Conservation (phyloP, 2,888 invertebrate genomes). For the Cenopis cana region DNA sequence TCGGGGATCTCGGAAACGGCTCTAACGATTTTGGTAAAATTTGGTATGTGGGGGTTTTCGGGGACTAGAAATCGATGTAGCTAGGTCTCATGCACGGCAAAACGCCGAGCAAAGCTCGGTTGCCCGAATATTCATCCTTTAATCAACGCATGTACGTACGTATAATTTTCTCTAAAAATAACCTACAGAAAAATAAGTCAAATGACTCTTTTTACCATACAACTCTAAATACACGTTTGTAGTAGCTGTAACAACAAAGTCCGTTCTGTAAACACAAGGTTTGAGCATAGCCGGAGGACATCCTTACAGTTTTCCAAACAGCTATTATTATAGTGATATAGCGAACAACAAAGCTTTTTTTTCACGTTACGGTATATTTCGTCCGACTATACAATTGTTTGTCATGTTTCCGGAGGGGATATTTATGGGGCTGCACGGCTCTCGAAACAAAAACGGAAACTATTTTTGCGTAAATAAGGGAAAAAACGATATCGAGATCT, state of each 20-base stretch:
- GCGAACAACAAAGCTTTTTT: slow-evolving; percentile 47
- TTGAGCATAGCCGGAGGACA: slow-evolving; percentile 25
- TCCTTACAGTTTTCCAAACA: slow-evolving; percentile 32
- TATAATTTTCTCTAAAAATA: too few relatives aligned
- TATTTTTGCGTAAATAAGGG: slow-evolving; percentile 66
- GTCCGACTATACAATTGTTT: slow-evolving; percentile 69
- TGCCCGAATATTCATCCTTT: too few relatives aligned
- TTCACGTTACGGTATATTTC: slow-evolving; percentile 61
- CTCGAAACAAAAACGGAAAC: slow-evolving; percentile 64
- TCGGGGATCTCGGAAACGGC: too few relatives aligned
- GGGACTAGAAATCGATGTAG: too few relatives aligned
- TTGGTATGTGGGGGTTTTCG: too few relatives aligned
- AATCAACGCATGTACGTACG: too few relatives aligned
- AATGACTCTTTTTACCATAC: too few relatives aligned
- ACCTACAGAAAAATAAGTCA: too few relatives aligned
- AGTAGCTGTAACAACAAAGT: slow-evolving; percentile 19
- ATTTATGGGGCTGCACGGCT: slow-evolving; percentile 65
- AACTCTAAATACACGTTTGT: background rate
- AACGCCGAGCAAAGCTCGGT: too few relatives aligned
- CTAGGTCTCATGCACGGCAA: too few relatives aligned
- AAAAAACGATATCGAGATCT: slow-evolving; percentile 55
- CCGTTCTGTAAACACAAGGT: slow-evolving; percentile 16
- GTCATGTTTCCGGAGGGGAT: slow-evolving; percentile 69
- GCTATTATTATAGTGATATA: slow-evolving; percentile 43
- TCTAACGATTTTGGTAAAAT: too few relatives aligned